phyloP scores from a whole-genome alignment of 2,888 invertebrate species.

The Trichogramma evanescens region DNA sequence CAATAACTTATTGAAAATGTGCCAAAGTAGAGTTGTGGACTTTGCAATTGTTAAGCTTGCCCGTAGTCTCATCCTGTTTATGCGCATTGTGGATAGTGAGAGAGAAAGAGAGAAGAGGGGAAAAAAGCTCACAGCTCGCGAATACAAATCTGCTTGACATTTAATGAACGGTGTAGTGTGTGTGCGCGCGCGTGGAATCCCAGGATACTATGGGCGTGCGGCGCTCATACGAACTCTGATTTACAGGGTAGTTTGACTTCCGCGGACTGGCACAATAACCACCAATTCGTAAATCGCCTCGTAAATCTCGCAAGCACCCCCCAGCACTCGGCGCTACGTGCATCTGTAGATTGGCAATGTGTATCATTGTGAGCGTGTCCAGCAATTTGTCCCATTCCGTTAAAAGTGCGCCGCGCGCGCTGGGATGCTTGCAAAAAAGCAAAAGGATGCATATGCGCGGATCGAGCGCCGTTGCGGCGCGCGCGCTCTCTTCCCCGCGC shows the following conservation, averaged over 20 bases:
- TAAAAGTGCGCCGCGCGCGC: constrained; percentile 5
- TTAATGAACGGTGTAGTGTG: constrained; percentile 42
- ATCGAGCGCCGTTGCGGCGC: too few relatives aligned
- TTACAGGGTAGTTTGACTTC: constrained; percentile 46
- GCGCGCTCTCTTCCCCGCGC: too few relatives aligned
- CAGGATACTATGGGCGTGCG: too few relatives aligned
- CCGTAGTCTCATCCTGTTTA: too few relatives aligned
- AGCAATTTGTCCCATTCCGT: constrained; percentile 18
- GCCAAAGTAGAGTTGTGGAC: not conserved
- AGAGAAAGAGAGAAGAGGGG: not conserved
- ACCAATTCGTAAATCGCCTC: constrained; percentile 48
- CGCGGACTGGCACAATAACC: constrained; percentile 43
- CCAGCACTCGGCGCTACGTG: not conserved
- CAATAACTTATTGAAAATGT: constrained; percentile 10
- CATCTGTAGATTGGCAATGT: too few relatives aligned
- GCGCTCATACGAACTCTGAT: constrained; percentile 32
- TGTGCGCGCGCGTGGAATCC: constrained; percentile 10
- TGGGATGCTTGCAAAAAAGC: not conserved
- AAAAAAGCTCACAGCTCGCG: not conserved
- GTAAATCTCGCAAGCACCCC: constrained; percentile 37
- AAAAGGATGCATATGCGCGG: too few relatives aligned
- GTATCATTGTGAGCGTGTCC: too few relatives aligned
- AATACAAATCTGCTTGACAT: constrained; percentile 35
- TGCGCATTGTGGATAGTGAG: too few relatives aligned
- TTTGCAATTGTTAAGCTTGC: not conserved